A percentile compares a stretch with the other conserved stretches of the same genome.
These are phyloP conservation scores for Trichonephila clavipes DNA, from an alignment of 1,140 invertebrate species.

Conservation along the genomic window DNA sequence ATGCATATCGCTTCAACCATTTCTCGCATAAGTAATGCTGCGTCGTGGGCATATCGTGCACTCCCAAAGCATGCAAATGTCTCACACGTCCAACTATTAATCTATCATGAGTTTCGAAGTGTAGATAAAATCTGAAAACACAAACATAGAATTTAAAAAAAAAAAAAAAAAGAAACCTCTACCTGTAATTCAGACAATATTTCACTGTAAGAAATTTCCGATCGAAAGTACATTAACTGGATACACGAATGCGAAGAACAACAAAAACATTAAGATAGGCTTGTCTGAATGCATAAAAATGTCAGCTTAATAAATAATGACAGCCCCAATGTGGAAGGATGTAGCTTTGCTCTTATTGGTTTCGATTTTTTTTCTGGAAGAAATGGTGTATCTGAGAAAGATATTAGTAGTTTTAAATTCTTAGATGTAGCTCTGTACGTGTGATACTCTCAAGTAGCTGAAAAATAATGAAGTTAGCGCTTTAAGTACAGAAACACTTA, in stretches of 20 bases:
- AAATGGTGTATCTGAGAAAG: not conserved
- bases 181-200: conserved; percentile 38
- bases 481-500: not conserved
- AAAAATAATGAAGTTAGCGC: not conserved
- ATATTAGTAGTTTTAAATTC: not conserved
- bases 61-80: not conserved
- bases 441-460: not conserved
- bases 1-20: not conserved
- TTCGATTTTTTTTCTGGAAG: not conserved
- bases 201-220: conserved; percentile 42
- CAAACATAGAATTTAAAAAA: not conserved
- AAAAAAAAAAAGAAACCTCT: not conserved
- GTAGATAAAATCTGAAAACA: conserved; percentile 22
- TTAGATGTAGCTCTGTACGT: not conserved
- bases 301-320: conserved; percentile 61
- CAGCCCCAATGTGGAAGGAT: not conserved
- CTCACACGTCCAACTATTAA: conserved; percentile 21
- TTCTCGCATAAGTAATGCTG: not conserved
- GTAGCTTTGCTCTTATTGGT: conserved; percentile 8
- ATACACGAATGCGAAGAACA: conserved; percentile 45
- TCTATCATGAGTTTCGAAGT: conserved; percentile 16
- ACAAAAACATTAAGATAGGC: conserved; percentile 38
- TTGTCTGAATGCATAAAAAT: conserved; percentile 56
- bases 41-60: not conserved
- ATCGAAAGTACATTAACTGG: conserved; percentile 45